Conservation (phyloP, 30 jellyfish, hydroid and myxozoan genomes). For the Aurelia coerulea region DNA sequence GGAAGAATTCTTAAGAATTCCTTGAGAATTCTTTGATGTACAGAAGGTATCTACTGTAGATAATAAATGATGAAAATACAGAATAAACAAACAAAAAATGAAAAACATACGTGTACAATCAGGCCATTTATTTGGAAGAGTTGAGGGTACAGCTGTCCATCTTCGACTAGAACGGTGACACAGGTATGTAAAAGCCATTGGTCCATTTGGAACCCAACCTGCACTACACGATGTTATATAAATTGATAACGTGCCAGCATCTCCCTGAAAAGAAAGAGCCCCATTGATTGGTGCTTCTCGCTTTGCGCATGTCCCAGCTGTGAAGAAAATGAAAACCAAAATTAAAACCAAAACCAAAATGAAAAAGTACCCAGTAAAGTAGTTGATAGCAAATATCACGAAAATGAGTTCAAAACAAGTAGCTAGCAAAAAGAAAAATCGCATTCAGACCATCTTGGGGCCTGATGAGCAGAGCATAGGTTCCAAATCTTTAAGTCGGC, state of each 20-base stretch:
- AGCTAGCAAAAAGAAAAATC: too few relatives aligned
- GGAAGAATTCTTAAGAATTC: too few relatives aligned
- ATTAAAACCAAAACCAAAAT: background rate
- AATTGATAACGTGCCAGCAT: constrained; percentile 37
- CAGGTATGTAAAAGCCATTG: constrained; percentile 40
- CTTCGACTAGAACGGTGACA: background rate
- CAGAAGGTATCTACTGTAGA: too few relatives aligned
- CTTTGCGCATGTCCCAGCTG: constrained; percentile 88
- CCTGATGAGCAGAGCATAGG: too few relatives aligned
- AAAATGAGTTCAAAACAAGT: too few relatives aligned
- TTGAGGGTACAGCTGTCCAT: constrained; percentile 6
- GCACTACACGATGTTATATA: constrained; percentile 73
- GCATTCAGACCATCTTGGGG: too few relatives aligned
- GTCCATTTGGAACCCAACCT: constrained; percentile 85
- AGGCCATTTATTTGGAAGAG: background rate
- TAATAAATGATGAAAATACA: too few relatives aligned
- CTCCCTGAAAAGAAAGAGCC: constrained; percentile 65
- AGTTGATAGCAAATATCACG: background rate
- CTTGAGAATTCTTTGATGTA: too few relatives aligned
- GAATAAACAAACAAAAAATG: background rate
- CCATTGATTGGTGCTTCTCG: constrained; percentile 99
- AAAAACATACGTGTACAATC: constrained; percentile 3
- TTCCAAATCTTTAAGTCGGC: too few relatives aligned
- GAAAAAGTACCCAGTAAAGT: background rate
- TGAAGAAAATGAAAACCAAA: background rate